These are phyloP conservation scores for Ceratosolen fusciceps DNA, from an alignment of 1,140 invertebrate genomes.

Conservation along the genomic window DNA sequence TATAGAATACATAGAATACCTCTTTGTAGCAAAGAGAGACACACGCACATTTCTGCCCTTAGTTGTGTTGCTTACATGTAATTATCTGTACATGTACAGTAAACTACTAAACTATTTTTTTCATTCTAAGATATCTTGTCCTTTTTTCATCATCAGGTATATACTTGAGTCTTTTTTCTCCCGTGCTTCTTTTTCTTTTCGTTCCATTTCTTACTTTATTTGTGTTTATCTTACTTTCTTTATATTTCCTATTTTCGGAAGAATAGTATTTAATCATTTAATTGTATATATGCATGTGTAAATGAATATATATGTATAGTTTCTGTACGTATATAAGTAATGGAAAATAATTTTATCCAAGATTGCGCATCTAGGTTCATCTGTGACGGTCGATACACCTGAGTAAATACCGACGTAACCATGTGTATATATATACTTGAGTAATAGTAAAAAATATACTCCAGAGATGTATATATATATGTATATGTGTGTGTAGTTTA, in stretches of 20 bases:
- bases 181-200: background rate
- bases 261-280: no score
- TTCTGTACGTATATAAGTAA: no score
- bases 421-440: no score
- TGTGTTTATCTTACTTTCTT: background rate
- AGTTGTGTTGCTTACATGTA: slow-evolving; percentile 3
- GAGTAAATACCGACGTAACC: no score
- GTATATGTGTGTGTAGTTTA: no score
- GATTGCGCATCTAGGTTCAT: no score
- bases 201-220: background rate
- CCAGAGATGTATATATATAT: no score
- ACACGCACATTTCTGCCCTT: slow-evolving; percentile 39
- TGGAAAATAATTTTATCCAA: no score
- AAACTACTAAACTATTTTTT: slow-evolving; percentile 4
- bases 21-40: slow-evolving; percentile 49
- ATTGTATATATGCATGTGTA: background rate
- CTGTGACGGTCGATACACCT: no score
- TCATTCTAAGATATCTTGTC: background rate
- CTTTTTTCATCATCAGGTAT: background rate
- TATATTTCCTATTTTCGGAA: background rate
- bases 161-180: background rate
- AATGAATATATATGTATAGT: no score
- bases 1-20: slow-evolving; percentile 64
- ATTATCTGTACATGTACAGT: background rate
- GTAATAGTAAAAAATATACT: no score